These are phyloP conservation scores for Yponomeuta malinellus DNA, from an alignment of 2,888 invertebrate species.

Conservation along the genomic window DNA sequence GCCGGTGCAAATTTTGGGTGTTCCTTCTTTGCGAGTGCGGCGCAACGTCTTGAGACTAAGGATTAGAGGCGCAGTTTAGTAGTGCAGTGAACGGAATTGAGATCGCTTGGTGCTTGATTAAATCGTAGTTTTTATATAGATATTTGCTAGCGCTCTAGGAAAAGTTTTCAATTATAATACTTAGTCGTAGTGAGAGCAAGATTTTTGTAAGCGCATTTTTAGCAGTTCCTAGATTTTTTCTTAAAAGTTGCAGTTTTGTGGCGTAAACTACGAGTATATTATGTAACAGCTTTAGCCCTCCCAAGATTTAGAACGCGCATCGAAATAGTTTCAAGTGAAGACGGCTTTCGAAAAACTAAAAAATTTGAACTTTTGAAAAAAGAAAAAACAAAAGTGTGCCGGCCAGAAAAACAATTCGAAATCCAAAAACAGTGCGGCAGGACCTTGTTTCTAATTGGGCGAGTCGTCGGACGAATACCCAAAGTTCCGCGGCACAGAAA, in stretches of 20 bases:
- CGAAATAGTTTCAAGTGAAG: neutral
- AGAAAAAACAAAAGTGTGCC: slow-evolving; percentile 11
- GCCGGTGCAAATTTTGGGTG: slow-evolving; percentile 8
- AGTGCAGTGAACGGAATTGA: slow-evolving; percentile 52
- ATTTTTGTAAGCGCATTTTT: slow-evolving; percentile 9
- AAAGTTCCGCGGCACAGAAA: slow-evolving; percentile 41
- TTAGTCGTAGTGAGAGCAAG: neutral
- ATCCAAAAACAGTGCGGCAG: slow-evolving; percentile 20
- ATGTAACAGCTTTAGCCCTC: neutral
- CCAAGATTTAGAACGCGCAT: neutral
- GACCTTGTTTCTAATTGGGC: slow-evolving; percentile 31
- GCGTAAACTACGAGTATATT: neutral
- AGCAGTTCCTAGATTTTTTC: neutral
- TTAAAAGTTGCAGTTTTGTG: neutral
- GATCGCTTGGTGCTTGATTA: slow-evolving; percentile 48
- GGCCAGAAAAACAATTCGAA: slow-evolving; percentile 22
- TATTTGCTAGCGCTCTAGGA: slow-evolving; percentile 22
- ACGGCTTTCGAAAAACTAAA: neutral
- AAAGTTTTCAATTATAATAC: slow-evolving; percentile 22
- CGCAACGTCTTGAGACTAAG: slow-evolving; percentile 46
- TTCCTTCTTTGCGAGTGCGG: slow-evolving; percentile 43
- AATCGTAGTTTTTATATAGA: slow-evolving; percentile 35
- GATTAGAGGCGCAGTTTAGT: slow-evolving; percentile 35
- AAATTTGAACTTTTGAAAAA: neutral
- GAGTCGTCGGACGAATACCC: slow-evolving; percentile 34